Evolutionary conservation across 1,140 invertebrate species (phyloP).

Genomic region (Cyclargus thomasi): DNA sequence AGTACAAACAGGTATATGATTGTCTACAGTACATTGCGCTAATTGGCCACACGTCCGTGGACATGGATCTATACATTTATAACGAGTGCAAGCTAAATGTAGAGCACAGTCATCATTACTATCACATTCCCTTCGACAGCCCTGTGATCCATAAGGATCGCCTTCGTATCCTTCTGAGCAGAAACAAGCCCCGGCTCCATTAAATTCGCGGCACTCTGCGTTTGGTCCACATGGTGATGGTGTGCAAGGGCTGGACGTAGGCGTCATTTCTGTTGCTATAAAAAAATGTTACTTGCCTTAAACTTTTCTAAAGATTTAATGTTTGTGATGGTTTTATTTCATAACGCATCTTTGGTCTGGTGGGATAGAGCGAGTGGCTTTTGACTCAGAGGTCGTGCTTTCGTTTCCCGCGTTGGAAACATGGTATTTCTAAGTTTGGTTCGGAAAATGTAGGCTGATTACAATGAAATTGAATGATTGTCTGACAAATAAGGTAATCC

Average conservation of each 20-base stretch:
- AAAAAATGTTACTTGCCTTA: conserved; percentile 28
- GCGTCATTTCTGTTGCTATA: conserved; percentile 65
- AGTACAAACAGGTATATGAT: conserved; percentile 84
- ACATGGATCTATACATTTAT: conserved; percentile 86
- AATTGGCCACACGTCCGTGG: conserved; percentile 82
- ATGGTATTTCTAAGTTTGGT: too few relatives aligned
- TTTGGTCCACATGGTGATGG: conserved; percentile 83
- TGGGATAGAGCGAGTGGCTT: too few relatives aligned
- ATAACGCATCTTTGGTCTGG: too few relatives aligned
- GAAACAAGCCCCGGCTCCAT: conserved; percentile 80
- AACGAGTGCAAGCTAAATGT: conserved; percentile 82
- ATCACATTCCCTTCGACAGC: conserved; percentile 87
- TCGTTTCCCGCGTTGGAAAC: too few relatives aligned
- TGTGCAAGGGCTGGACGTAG: conserved; percentile 77
- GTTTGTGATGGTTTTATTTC: too few relatives aligned
- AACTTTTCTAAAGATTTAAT: too few relatives aligned
- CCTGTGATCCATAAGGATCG: conserved; percentile 80
- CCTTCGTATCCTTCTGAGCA: conserved; percentile 83
- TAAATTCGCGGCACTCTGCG: conserved; percentile 80
- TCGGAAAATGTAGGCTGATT: too few relatives aligned
- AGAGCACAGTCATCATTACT: conserved; percentile 82
- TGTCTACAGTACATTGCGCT: conserved; percentile 83
- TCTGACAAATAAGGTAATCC: too few relatives aligned
- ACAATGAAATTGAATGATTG: too few relatives aligned
- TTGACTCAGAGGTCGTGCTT: too few relatives aligned